These are phyloP conservation scores for Perizoma affinitatum DNA, from an alignment of 2,888 invertebrate genomes.

Conservation along the genomic window DNA sequence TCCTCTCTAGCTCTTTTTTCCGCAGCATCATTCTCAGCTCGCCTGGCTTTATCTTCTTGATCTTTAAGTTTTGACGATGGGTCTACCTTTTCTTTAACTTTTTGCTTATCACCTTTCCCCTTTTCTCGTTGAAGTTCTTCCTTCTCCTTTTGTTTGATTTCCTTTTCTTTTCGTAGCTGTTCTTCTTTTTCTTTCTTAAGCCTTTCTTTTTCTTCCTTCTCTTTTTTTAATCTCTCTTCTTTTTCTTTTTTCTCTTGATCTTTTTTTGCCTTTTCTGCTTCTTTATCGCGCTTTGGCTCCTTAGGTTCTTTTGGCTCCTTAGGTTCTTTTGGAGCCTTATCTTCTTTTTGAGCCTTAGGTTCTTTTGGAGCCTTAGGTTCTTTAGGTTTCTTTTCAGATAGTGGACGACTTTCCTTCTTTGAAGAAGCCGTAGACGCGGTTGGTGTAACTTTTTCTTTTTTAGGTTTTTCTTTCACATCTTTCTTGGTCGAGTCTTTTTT, in stretches of 20 bases:
- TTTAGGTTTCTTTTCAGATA: slow-evolving; percentile 3
- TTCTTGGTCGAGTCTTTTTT: slow-evolving; percentile 27
- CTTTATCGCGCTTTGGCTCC: slow-evolving; percentile 3
- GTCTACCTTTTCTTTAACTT: neutral
- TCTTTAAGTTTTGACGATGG: neutral
- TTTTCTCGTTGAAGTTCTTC: slow-evolving; percentile 6
- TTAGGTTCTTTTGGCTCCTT: slow-evolving; percentile 4
- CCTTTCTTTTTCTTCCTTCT: slow-evolving; percentile 21
- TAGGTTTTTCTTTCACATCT: slow-evolving; percentile 6
- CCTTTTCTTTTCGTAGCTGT: slow-evolving; percentile 14
- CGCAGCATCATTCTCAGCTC: slow-evolving; percentile 4
- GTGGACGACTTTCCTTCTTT: slow-evolving; percentile 16
- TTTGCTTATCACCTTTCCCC: slow-evolving; percentile 6
- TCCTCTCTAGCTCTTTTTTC: slow-evolving; percentile 12
- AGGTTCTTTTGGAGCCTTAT: slow-evolving; percentile 5
- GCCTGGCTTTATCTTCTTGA: neutral
- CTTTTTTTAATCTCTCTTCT: slow-evolving; percentile 3
- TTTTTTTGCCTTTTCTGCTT: slow-evolving; percentile 18
- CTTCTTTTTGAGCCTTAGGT: neutral
- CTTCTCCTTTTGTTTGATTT: slow-evolving; percentile 12
- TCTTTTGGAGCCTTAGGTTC: neutral
- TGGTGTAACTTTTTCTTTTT: slow-evolving; percentile 8
- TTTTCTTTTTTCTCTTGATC: slow-evolving; percentile 30
- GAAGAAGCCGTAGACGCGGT: slow-evolving; percentile 13
- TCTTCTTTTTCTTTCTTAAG: slow-evolving; percentile 31